Evolutionary conservation across 2,797 vertebrate genomes (phyloP), one percentile per base, ranked within the genome.

Genomic region (Urosaurus nigricauda): DNA sequence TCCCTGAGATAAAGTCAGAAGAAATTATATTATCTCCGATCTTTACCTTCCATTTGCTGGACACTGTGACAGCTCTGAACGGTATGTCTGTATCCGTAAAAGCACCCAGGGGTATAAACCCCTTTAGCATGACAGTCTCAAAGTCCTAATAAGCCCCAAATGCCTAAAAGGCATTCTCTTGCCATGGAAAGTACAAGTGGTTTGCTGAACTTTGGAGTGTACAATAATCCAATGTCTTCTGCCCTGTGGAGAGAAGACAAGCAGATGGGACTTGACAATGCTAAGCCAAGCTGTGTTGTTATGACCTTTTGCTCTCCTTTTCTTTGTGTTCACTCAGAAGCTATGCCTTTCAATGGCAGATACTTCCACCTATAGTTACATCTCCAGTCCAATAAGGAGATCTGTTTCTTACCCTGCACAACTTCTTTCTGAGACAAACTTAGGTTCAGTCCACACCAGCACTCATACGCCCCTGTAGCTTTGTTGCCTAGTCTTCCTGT

Each of bases 261-360:
- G 91, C 93, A 95, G 94, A 96, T 96, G 96, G 94, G 92, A 95
- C 92, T 94, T 96, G 96, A 97, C 96, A 96, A 94, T 58, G 81
- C 87, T 93, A 93, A 85, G n/a, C 75, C 90, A 93, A 88, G 90
- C 91, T 89, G 91, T 32, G 85, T 63, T 84, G 29, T 51, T 0
- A 3, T 93, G 95, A 96, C 95, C 95, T 96, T 96, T 95, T 94
- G 94, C 88, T 94, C 94, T 92, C 74, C 68, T 24, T 5, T 47
- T 89, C 84, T 93, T 86, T 88, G 63, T 82, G 83, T 93, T 90
- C 77, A 89, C 88, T 94, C 89, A 91, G 77, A 94, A 93, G 90
- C 77, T 82, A 88, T 12, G 81, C 82, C 87, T 86, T 77, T 93
- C 51, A 87, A 56, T 58, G 90, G 87, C 32, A 53, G 80, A 32